Percentiles rank a stretch among this genome's conserved stretches.
Evolutionary conservation across 1,140 invertebrate genomes (phyloP).

Genomic region (Drosophila miranda): DNA sequence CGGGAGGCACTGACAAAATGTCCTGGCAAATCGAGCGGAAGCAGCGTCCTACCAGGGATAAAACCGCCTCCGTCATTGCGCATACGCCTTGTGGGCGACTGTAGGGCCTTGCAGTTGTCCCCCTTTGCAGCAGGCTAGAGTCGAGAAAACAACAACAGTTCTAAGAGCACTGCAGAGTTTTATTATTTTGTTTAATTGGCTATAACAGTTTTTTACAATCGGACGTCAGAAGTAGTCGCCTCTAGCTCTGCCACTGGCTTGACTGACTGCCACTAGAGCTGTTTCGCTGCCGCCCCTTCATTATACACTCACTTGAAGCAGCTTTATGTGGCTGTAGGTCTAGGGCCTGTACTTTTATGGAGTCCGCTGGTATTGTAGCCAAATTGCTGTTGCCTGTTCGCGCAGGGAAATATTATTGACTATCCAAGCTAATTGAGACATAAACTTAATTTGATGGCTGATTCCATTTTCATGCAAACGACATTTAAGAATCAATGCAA

Average conservation of each 20-base stretch:
- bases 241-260: constrained; percentile 5
- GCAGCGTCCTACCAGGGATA: constrained; percentile 9
- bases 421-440: constrained; percentile 72
- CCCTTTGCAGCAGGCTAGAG: not conserved
- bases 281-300: constrained; percentile 15
- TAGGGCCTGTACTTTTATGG: constrained; percentile 47
- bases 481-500: constrained; percentile 62
- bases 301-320: constrained; percentile 21
- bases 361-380: constrained; percentile 53
- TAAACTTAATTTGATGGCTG: constrained; percentile 65
- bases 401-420: constrained; percentile 56
- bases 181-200: constrained; percentile 79
- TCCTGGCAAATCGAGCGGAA: constrained; percentile 42
- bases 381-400: constrained; percentile 56
- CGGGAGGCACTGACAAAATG: constrained; percentile 17
- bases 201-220: constrained; percentile 75
- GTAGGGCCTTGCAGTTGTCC: too few species aligned
- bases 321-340: constrained; percentile 27
- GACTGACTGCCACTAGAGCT: not conserved
- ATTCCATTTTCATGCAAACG: constrained; percentile 62
- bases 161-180: constrained; percentile 49
- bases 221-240: constrained; percentile 36
- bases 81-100: constrained; percentile 45
- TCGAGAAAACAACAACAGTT: constrained; percentile 27
- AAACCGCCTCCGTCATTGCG: constrained; percentile 3